Conservation (phyloP, 2,113 vertebrate species). For the Macroglossus sobrinus region DNA sequence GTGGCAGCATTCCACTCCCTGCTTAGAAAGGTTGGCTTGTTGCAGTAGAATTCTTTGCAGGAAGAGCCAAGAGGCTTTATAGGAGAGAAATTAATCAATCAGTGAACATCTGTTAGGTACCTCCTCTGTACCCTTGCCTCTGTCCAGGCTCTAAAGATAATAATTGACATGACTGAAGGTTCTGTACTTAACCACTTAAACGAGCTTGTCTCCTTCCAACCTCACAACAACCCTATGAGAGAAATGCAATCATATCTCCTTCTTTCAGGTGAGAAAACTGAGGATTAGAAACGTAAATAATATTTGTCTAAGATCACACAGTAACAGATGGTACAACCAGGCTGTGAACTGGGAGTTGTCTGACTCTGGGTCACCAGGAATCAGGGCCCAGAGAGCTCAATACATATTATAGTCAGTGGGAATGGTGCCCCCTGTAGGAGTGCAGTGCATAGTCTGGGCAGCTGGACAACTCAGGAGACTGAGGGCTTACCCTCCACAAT, state of each 20-base stretch:
- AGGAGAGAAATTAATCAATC: not conserved
- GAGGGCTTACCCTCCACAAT: fast-evolving
- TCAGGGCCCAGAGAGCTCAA: not conserved
- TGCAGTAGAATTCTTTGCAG: not conserved
- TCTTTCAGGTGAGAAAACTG: not conserved
- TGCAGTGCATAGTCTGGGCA: not conserved
- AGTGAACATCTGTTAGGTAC: not conserved
- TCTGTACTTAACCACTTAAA: not conserved
- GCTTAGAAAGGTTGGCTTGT: not conserved
- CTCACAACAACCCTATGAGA: fast-evolving
- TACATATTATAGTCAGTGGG: fast-evolving
- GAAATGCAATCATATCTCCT: not conserved
- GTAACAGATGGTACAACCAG: not conserved
- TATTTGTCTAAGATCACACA: too few species aligned
- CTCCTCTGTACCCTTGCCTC: not conserved
- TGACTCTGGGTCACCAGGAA: not conserved
- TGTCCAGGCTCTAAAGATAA: not conserved
- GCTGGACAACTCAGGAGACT: not conserved
- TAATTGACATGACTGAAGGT: not conserved
- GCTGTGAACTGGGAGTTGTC: not conserved
- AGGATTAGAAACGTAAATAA: not conserved
- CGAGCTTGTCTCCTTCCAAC: not conserved
- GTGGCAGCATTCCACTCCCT: not conserved
- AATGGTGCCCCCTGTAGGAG: not conserved
- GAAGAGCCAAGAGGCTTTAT: not conserved